phyloP scores from a whole-genome alignment of 1,140 invertebrate genomes.

The Drosophila lowei region DNA sequence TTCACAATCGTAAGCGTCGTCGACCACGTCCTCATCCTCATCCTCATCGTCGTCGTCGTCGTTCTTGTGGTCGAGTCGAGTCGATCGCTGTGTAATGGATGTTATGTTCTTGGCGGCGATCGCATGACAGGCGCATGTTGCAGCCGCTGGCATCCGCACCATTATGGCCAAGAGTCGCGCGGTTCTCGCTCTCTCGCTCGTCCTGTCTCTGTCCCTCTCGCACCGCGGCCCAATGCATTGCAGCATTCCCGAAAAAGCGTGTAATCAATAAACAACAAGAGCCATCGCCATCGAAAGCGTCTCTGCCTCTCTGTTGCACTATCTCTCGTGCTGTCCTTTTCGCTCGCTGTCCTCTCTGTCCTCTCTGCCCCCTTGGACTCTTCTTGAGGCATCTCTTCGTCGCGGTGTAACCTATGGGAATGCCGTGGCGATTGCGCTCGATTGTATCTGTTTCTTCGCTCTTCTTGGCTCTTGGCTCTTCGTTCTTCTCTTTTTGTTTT shows the following conservation, averaged over 20 bases:
- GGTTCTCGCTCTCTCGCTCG: neutral
- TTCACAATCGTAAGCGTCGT: constrained; percentile 57
- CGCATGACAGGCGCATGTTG: constrained; percentile 81
- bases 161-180: constrained; percentile 71
- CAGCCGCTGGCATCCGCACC: constrained; percentile 80
- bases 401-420: constrained; percentile 73
- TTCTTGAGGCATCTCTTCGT: constrained; percentile 47
- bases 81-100: constrained; percentile 69
- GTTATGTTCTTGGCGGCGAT: constrained; percentile 80
- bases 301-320: constrained; percentile 18
- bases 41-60: constrained; percentile 25
- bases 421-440: constrained; percentile 68
- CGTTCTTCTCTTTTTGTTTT: constrained; percentile 23
- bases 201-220: too few relatives aligned
- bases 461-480: constrained; percentile 18
- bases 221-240: constrained; percentile 60
- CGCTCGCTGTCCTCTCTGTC: constrained; percentile 23
- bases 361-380: neutral
- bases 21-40: constrained; percentile 17
- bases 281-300: constrained; percentile 67
- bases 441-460: constrained; percentile 66
- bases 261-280: constrained; percentile 82
- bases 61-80: constrained; percentile 35
- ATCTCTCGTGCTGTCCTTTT: constrained; percentile 11
- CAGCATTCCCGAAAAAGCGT: constrained; percentile 79